Base-by-base conservation (phyloP, 2,797 vertebrate species). In the Paguma larvata region DNA sequence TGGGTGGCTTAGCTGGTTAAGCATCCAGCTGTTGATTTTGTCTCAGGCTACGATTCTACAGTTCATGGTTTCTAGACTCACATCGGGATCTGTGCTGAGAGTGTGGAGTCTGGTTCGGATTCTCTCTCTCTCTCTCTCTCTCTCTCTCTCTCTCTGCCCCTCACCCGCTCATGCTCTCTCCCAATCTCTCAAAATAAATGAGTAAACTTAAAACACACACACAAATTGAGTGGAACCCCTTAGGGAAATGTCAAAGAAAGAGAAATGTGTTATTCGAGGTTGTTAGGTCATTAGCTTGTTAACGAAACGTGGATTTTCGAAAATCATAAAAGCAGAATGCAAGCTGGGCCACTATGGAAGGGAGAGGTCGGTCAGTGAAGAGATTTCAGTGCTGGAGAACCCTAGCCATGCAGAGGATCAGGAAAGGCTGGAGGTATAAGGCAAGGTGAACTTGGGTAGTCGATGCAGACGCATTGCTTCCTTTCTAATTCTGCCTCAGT, bases 241-340 rank as follows among this genome's bases (percentile, higher is more conserved):
- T 87, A 82, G 51, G 51, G 46, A 85, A 88, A 62, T 91, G 77
- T 8, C 34, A 91, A 85, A 88, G 68, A 75, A 80, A 85, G 4
- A 51, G 30, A 9, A 38, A 75, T 90, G 91, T 90, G 18, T 70
- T 90, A 82, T 85, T 90, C 32, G 56, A 82, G 1, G 53, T 21
- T 41, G 41, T 94, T 67, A 90, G n/a, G 73, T 83, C 56, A 63
- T 53, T 83, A 88, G 27, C 65, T 91, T 72, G 53, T 89, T 88
- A 83, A 77, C 10, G 34, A 84, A 83, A 88, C 34, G 34, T 79
- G 53, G 82, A 56, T 73, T 93, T 94, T 27, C 5, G 75, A 88
- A 96, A 82, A 48, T 46, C 15, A 56, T 25, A 70, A 67, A 85
- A 90, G 38, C 25, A 85, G 85, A 94, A 89, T 59, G 56, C 79